phyloP scores from a whole-genome alignment of 2,797 vertebrate species.

The Cyclura pinguis region DNA sequence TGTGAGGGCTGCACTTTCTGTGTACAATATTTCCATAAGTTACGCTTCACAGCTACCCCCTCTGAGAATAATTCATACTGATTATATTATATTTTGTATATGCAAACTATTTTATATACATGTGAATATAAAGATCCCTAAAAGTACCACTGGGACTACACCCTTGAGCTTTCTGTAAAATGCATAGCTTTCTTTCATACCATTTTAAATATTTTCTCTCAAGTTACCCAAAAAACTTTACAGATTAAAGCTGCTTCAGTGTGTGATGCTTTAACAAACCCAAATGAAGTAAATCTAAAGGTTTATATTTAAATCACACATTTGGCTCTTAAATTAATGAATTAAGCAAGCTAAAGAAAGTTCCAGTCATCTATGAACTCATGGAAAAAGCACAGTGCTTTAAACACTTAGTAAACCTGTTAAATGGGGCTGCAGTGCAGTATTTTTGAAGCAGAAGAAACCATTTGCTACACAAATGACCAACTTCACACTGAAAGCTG shows the following conservation, averaged over 20 bases:
- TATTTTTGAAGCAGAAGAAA: conserved; percentile 62
- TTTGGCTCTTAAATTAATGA: conserved; percentile 63
- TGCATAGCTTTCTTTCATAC: conserved; percentile 66
- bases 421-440: conserved; percentile 45
- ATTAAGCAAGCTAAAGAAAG: conserved; percentile 57
- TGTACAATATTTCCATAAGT: conserved; percentile 66
- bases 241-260: conserved; percentile 74
- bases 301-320: conserved; percentile 66
- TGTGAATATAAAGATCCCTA: conserved; percentile 72
- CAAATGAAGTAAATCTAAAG: conserved; percentile 65
- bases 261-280: conserved; percentile 70
- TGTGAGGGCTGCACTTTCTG: conserved; percentile 67
- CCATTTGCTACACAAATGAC: conserved; percentile 56
- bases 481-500: conserved; percentile 34
- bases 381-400: conserved; percentile 57
- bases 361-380: conserved; percentile 71
- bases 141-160: conserved; percentile 69
- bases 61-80: conserved; percentile 71
- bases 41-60: conserved; percentile 64
- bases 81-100: conserved; percentile 72
- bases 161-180: conserved; percentile 70
- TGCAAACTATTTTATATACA: conserved; percentile 72
- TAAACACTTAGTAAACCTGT: conserved; percentile 67
- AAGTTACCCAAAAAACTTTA: conserved; percentile 69
- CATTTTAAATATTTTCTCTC: conserved; percentile 68